Evolutionary conservation across 2,797 vertebrate species (phyloP).

Genomic region (Cirrhinus molitorella): DNA sequence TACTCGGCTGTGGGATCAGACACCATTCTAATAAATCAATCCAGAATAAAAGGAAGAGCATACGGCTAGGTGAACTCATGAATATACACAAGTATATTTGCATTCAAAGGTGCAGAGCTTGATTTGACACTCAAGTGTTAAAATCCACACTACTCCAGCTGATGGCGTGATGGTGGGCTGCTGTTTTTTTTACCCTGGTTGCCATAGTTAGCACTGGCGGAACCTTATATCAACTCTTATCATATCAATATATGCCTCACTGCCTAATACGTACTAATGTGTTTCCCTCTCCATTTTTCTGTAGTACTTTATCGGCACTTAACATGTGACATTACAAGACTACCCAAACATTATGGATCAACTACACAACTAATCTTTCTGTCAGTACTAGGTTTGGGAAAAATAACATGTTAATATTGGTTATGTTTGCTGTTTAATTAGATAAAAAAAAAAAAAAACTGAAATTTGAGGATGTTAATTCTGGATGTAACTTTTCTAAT

Average conservation of each 20-base stretch:
- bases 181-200: constrained; percentile 14
- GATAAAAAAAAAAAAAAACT: too few relatives aligned
- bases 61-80: constrained; percentile 35
- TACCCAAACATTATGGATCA: not conserved
- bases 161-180: constrained; percentile 2
- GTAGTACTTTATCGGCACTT: not conserved
- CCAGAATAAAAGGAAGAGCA: constrained; percentile 12
- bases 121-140: constrained; percentile 19
- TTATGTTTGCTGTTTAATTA: not conserved
- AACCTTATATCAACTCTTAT: not conserved
- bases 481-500: not conserved
- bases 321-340: too few relatives aligned
- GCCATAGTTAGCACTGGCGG: not conserved
- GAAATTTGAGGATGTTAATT: too few relatives aligned
- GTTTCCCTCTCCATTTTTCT: not conserved
- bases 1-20: constrained; percentile 14
- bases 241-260: not conserved
- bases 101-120: constrained; percentile 32
- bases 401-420: not conserved
- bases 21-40: constrained; percentile 8
- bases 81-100: constrained; percentile 41
- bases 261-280: not conserved
- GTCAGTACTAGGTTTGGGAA: not conserved
- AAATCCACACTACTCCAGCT: not conserved
- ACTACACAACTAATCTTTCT: not conserved